A percentile compares a stretch with the other conserved stretches of the same genome.
Conservation (phyloP, 2,888 invertebrate genomes). For the Lamellibrachia satsuma region DNA sequence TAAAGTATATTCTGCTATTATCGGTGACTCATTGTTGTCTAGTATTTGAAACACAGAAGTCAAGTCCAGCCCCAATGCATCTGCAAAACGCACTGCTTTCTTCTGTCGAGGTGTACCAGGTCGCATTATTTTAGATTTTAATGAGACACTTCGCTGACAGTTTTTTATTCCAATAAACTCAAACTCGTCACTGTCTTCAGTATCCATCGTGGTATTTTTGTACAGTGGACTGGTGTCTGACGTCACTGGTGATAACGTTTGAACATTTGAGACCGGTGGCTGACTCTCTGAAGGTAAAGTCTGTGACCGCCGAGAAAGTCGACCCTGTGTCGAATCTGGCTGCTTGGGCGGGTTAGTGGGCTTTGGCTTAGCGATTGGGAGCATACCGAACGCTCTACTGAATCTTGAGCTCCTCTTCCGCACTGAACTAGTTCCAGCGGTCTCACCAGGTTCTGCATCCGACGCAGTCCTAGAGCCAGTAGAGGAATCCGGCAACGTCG, state of each 20-base stretch:
- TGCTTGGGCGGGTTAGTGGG: not conserved
- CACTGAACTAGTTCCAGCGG: not conserved
- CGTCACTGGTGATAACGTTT: not conserved
- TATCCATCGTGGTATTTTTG: not conserved
- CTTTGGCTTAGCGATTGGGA: not conserved
- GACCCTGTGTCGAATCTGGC: not conserved
- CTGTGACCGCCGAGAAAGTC: not conserved
- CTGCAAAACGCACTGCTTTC: slow-evolving; percentile 95
- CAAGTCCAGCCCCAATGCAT: slow-evolving; percentile 90
- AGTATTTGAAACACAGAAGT: slow-evolving; percentile 76
- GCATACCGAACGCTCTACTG: not conserved
- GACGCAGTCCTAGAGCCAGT: not conserved
- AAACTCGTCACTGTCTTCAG: not conserved
- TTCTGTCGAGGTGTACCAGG: slow-evolving; percentile 89
- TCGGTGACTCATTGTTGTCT: slow-evolving; percentile 59
- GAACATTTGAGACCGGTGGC: not conserved
- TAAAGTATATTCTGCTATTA: slow-evolving; percentile 60
- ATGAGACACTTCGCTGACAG: slow-evolving; percentile 71
- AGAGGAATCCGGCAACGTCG: not conserved
- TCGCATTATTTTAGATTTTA: slow-evolving; percentile 89
- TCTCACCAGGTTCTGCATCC: not conserved
- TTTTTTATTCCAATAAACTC: not conserved
- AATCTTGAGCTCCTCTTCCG: not conserved
- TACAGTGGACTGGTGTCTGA: not conserved
- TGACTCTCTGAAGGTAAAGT: not conserved